Evolutionary conservation across 2,113 vertebrate genomes (phyloP).

Genomic region (Thinocorus orbignyianus): DNA sequence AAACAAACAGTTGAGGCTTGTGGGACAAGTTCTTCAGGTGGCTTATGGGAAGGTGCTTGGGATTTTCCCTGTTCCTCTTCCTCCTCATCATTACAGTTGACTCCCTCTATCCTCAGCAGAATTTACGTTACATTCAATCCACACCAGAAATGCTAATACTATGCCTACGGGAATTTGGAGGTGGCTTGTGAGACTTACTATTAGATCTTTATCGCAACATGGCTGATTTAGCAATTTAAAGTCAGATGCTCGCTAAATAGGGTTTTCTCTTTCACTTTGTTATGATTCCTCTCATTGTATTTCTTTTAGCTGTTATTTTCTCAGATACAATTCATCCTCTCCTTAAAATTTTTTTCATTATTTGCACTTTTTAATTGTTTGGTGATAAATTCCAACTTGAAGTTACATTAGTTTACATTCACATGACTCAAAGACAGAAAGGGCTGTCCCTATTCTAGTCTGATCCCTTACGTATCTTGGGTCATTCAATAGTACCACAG

Average conservation of each 20-base stretch:
- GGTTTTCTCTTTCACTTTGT: neutral
- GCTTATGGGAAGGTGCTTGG: slow-evolving; percentile 56
- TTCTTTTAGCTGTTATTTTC: neutral
- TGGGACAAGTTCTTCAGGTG: slow-evolving; percentile 68
- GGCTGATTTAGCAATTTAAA: neutral
- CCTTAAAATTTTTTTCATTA: neutral
- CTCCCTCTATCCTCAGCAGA: neutral
- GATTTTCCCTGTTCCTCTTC: slow-evolving; percentile 67
- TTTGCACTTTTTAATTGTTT: neutral
- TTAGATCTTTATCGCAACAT: neutral
- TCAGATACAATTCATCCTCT: neutral
- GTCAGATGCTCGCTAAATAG: neutral
- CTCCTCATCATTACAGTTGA: neutral
- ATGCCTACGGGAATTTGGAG: neutral
- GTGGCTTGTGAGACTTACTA: neutral
- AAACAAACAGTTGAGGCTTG: slow-evolving; percentile 63
- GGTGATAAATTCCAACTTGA: neutral
- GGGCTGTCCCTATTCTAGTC: neutral
- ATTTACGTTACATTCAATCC: neutral
- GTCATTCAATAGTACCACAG: neutral
- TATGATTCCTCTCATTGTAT: neutral
- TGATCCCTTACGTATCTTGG: neutral
- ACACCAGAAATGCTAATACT: neutral
- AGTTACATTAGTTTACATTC: neutral
- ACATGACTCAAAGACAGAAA: neutral